Evolutionary conservation across 1,140 invertebrate species (phyloP).

Genomic region (Cotesia typhae): DNA sequence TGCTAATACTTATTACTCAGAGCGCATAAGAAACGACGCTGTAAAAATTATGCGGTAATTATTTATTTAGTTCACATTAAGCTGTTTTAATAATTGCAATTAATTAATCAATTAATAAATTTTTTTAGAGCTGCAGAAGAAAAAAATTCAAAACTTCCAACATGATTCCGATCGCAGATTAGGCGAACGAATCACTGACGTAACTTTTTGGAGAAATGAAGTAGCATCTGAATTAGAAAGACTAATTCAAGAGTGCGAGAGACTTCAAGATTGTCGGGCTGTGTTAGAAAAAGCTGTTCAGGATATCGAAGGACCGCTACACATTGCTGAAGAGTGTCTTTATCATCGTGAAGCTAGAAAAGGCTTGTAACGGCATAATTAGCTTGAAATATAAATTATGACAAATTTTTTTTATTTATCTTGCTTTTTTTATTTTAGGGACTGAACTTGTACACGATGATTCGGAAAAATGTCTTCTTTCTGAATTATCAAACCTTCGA

Average conservation of each 20-base stretch:
- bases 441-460: slow-evolving; percentile 76
- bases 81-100: slow-evolving; percentile 1
- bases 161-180: slow-evolving; percentile 80
- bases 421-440: slow-evolving; percentile 46
- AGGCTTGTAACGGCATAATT: slow-evolving; percentile 62
- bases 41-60: slow-evolving; percentile 70
- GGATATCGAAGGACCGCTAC: slow-evolving; percentile 87
- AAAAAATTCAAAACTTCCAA: slow-evolving; percentile 76
- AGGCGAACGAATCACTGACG: slow-evolving; percentile 90
- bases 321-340: slow-evolving; percentile 91
- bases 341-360: slow-evolving; percentile 88
- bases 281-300: slow-evolving; percentile 83
- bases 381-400: slow-evolving; percentile 1
- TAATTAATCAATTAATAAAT: slow-evolving; percentile 15
- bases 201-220: slow-evolving; percentile 94
- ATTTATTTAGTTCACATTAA: slow-evolving; percentile 11
- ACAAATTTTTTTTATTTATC: slow-evolving; percentile 30
- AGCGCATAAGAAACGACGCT: slow-evolving; percentile 84
- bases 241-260: slow-evolving; percentile 82
- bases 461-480: slow-evolving; percentile 69
- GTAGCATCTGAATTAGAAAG: slow-evolving; percentile 85
- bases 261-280: slow-evolving; percentile 81
- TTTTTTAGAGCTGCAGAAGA: slow-evolving; percentile 78
- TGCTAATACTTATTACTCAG: slow-evolving; percentile 82
- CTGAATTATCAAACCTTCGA: slow-evolving; percentile 71